Conservation (phyloP, 2,113 vertebrate species). For the Plecotus auritus region DNA sequence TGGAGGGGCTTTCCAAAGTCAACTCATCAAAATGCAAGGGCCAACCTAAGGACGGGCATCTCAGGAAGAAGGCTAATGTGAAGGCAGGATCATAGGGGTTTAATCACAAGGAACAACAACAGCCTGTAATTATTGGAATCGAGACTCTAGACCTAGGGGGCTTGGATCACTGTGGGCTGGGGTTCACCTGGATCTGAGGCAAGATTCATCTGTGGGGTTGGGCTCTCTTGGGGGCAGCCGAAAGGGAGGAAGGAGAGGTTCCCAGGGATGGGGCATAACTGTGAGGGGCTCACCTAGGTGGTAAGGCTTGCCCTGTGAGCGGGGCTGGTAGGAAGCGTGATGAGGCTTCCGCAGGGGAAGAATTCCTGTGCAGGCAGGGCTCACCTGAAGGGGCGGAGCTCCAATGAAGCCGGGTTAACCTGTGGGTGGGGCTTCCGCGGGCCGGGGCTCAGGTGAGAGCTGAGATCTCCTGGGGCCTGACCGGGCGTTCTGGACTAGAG, state of each 20-base stretch:
- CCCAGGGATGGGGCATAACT: not conserved
- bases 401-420: not conserved
- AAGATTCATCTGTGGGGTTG: not conserved
- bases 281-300: not conserved
- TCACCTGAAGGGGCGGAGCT: not conserved
- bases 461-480: too few relatives aligned
- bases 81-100: not conserved
- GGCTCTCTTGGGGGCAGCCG: not conserved
- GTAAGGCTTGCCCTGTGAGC: not conserved
- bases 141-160: not conserved
- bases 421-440: not conserved
- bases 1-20: not conserved
- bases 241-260: not conserved
- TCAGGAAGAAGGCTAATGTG: not conserved
- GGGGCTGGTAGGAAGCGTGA: not conserved
- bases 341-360: not conserved
- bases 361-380: not conserved
- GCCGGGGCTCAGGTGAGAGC: not conserved
- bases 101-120: too few relatives aligned
- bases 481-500: too few relatives aligned
- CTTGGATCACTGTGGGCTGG: not conserved
- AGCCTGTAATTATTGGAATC: too few relatives aligned
- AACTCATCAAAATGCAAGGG: not conserved
- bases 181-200: not conserved
- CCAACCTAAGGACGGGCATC: not conserved